phyloP scores from a whole-genome alignment of 2,888 invertebrate species.

The Chironomus riparius region DNA sequence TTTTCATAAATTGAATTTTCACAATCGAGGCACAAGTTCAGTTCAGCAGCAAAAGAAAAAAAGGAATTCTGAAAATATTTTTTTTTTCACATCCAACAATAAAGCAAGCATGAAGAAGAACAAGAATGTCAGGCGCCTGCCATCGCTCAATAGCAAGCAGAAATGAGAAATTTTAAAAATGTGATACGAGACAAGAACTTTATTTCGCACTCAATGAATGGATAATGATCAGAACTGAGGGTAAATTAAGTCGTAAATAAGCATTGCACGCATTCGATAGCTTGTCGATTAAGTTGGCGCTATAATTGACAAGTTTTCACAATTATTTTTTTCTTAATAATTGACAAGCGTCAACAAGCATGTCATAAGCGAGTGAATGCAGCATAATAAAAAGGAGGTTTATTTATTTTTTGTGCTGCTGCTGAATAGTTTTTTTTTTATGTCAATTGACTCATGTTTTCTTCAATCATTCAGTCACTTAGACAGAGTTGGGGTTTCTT shows the following conservation, averaged over 20 bases:
- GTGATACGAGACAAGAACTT: neutral
- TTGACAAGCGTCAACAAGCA: constrained; percentile 15
- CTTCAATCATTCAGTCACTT: too few species aligned
- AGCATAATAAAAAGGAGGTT: neutral
- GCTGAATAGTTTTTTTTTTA: neutral
- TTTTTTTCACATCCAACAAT: too few species aligned
- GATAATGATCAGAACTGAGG: too few species aligned
- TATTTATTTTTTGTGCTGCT: neutral
- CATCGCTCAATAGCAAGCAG: too few species aligned
- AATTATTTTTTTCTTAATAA: neutral
- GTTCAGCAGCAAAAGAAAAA: too few species aligned
- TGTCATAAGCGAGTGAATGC: neutral
- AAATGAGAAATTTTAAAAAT: neutral
- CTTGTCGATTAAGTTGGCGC: constrained; percentile 10
- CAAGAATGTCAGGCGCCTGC: too few species aligned
- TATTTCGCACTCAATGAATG: neutral
- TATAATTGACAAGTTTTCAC: constrained; percentile 21
- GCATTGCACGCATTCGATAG: neutral
- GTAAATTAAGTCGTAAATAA: constrained; percentile 7
- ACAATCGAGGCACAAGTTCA: too few species aligned
- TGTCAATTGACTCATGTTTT: neutral
- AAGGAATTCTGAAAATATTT: too few species aligned
- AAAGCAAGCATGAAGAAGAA: too few species aligned
- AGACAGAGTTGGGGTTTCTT: too few species aligned
- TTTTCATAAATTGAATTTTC: too few species aligned